Conservation (phyloP, 2,888 invertebrate genomes). For the Harpagoxenus sublaevis region DNA sequence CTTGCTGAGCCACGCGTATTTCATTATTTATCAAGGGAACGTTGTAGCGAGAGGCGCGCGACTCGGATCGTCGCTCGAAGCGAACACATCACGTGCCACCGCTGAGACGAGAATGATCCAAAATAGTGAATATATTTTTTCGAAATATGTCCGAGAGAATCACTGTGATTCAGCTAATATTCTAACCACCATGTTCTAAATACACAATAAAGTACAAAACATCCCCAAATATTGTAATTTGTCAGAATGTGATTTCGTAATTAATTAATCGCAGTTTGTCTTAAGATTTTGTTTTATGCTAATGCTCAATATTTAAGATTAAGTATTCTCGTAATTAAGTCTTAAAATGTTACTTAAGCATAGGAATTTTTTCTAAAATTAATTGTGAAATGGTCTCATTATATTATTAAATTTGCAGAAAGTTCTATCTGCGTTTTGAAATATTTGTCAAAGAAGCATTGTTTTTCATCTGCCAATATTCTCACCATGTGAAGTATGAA, state of each 20-base stretch:
- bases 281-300: not conserved
- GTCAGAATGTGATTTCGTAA: not conserved
- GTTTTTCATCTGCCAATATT: not conserved
- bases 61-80: constrained; percentile 17
- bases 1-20: constrained; percentile 52
- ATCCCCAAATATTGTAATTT: not conserved
- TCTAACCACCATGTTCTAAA: not conserved
- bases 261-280: not conserved
- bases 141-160: not conserved
- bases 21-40: constrained; percentile 50
- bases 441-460: not conserved
- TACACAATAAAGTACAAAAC: not conserved
- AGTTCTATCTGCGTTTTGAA: not conserved
- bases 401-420: not conserved
- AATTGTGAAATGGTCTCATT: not conserved
- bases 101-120: not conserved
- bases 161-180: not conserved
- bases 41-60: constrained; percentile 22
- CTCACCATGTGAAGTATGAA: not conserved
- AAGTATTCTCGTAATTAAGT: not conserved
- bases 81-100: not conserved
- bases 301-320: not conserved
- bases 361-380: not conserved
- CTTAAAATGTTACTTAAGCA: not conserved
- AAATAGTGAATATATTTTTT: not conserved